Percentiles rank a stretch among this genome's conserved stretches.
Conservation (phyloP, 2,113 vertebrate species). For the Numenius arquata region DNA sequence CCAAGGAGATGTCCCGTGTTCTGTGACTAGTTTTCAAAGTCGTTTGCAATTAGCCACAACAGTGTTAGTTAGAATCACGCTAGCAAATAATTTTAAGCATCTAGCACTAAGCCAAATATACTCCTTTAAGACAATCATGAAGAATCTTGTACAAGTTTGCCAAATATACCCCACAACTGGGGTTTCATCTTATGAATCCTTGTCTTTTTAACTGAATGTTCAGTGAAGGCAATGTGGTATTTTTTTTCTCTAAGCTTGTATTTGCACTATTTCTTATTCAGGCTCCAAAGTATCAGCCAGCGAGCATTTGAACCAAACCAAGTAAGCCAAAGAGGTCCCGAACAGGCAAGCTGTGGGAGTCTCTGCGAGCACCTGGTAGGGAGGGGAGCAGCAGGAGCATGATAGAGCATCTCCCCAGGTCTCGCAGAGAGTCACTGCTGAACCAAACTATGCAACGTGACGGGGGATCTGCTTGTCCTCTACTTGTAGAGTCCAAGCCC, state of each 20-base stretch:
- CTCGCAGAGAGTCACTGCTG: neutral
- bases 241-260: neutral
- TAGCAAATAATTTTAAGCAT: slow-evolving; percentile 11
- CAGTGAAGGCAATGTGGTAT: neutral
- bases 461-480: neutral
- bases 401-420: neutral
- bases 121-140: neutral
- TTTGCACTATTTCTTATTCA: slow-evolving; percentile 51
- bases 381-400: neutral
- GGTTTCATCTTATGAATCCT: neutral
- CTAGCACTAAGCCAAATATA: neutral
- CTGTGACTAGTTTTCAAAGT: neutral
- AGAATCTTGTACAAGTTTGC: neutral
- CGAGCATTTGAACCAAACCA: neutral
- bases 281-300: slow-evolving; percentile 4
- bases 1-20: neutral
- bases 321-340: slow-evolving; percentile 23
- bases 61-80: neutral
- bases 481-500: neutral
- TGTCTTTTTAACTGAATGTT: neutral
- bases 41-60: neutral
- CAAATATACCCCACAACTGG: neutral
- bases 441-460: slow-evolving; percentile 19
- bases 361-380: neutral
- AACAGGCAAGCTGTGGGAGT: neutral